Base-by-base conservation (phyloP, 2,797 vertebrate genomes). In the Molothrus ater region DNA sequence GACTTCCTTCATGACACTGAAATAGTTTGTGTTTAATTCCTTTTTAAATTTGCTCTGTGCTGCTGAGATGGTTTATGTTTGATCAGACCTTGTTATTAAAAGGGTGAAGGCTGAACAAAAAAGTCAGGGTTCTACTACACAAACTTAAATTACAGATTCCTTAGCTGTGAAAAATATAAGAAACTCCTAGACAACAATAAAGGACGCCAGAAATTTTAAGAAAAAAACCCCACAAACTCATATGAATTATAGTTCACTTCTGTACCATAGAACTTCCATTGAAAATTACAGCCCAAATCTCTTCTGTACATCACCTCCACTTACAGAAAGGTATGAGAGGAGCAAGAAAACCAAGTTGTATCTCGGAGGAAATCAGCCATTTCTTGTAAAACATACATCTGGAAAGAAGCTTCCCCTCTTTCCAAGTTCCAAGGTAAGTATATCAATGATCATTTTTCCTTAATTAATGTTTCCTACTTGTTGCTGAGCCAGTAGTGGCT, bases 211-310 rank as follows among this genome's bases (percentile, higher is more conserved):
- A 45, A 36, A 19, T n/a, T 25, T 47, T 9, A 38, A 72, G 25
- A 2, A 22, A 34, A 21, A 56, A 21, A 15, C 1, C 1, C 19
- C 19, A 1, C 47, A 18, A 21, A 2, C 5, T 42, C 13, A 28
- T 36, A 43, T 16, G 15, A 71, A 54, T 71, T 59, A 21, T 17
- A 47, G 4, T 45, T 80, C 5, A n/a, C 19, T 60, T 79, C 20
- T 81, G 10, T 59, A 47, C 5, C 22, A 3, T 18, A 76, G 29
- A 59, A 36, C 20, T 86, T 56, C 7, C 7, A 32, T 36, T 71
- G 81, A 66, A 78, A 86, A 88, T 22, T 73, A 38, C 15, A 73
- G 24, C 19, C 18, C 47, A 80, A 56, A 50, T 65, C 13, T 74
- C 13, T 60, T 81, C 18, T 13, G 34, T 56, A 48, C 1, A 56